phyloP scores from a whole-genome alignment of 1,140 invertebrate genomes.

The Leguminivora glycinivorella region DNA sequence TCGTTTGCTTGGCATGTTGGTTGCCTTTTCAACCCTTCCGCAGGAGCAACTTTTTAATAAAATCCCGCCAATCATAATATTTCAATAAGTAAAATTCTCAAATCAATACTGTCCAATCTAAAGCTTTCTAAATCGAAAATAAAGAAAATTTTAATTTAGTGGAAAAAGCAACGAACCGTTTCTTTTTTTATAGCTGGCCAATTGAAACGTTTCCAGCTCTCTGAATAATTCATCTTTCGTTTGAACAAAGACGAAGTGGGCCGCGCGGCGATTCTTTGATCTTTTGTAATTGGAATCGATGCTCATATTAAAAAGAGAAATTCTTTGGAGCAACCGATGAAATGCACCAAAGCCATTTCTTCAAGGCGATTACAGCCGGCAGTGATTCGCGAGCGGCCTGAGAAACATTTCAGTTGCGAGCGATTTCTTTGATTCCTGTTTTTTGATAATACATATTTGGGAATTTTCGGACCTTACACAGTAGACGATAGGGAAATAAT shows the following conservation, averaged over 20 bases:
- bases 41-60: background rate
- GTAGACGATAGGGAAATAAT: too few relatives aligned
- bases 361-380: conserved; percentile 61
- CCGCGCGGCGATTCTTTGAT: conserved; percentile 78
- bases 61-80: background rate
- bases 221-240: conserved; percentile 79
- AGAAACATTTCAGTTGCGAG: conserved; percentile 8
- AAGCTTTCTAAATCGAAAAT: conserved; percentile 65
- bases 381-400: conserved; percentile 51
- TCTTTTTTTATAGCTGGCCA: conserved; percentile 77
- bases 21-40: too few relatives aligned
- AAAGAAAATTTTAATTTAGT: conserved; percentile 77
- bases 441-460: too few relatives aligned
- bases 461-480: too few relatives aligned
- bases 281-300: conserved; percentile 79
- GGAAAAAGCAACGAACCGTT: conserved; percentile 77
- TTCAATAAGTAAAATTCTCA: conserved; percentile 32
- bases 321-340: conserved; percentile 71
- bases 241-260: conserved; percentile 78
- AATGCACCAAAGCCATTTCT: conserved; percentile 74
- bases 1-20: too few relatives aligned
- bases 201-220: conserved; percentile 78
- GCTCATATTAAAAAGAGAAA: conserved; percentile 78
- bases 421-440: conserved; percentile 30
- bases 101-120: conserved; percentile 51